These are phyloP conservation scores for Podarcis raffonei DNA, from an alignment of 2,113 vertebrate genomes.

Conservation along the genomic window DNA sequence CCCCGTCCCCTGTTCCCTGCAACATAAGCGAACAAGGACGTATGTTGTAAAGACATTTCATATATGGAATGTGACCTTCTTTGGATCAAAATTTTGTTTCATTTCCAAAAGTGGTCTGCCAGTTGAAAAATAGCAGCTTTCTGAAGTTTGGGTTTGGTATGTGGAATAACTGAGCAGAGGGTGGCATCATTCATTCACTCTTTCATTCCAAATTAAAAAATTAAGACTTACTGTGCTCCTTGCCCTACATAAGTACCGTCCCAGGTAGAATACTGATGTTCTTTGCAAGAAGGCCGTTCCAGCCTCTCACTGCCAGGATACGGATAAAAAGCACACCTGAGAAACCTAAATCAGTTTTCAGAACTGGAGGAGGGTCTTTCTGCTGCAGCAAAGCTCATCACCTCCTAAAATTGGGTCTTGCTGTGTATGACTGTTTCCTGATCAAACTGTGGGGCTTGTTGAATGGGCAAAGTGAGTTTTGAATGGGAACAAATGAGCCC, in stretches of 20 bases:
- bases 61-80: background rate
- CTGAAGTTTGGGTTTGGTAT: background rate
- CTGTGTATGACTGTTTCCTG: background rate
- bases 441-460: background rate
- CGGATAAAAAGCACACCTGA: background rate
- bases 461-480: background rate
- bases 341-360: background rate
- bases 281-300: background rate
- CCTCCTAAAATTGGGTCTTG: background rate
- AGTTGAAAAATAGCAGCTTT: background rate
- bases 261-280: background rate
- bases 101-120: background rate
- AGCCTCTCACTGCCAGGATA: background rate
- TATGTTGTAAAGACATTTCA: background rate
- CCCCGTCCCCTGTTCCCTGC: background rate
- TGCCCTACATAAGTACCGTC: background rate
- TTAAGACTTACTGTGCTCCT: background rate
- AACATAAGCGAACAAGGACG: background rate
- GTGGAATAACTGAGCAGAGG: background rate
- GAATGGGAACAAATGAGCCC: background rate
- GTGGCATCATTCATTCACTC: background rate
- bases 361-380: background rate
- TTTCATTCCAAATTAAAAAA: background rate
- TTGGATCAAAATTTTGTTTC: background rate
- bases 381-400: background rate